Evolutionary conservation across 1,140 invertebrate species (phyloP).

Genomic region (Leptestheria dahalacensis): DNA sequence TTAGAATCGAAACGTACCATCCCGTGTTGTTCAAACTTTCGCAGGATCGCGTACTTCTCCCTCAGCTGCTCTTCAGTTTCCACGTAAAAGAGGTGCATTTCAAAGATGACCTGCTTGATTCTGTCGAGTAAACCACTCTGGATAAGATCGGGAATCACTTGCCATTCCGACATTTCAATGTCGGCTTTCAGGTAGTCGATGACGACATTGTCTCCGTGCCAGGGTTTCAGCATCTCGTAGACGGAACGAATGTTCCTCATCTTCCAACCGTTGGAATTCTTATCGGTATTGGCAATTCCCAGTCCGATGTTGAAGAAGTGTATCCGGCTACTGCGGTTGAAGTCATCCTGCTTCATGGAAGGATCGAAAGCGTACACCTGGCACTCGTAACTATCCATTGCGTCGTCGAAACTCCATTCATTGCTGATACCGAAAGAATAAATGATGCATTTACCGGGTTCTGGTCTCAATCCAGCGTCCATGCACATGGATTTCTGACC

Average conservation of each 20-base stretch:
- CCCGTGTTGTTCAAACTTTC: background rate
- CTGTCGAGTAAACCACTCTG: constrained; percentile 4
- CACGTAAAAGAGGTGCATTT: background rate
- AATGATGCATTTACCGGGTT: constrained; percentile 16
- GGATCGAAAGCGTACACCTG: constrained; percentile 23
- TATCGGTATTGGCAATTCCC: background rate
- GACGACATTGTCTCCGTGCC: background rate
- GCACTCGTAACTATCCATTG: constrained; percentile 20
- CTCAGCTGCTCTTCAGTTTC: background rate
- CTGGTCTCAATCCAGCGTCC: constrained; percentile 17
- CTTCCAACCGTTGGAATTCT: background rate
- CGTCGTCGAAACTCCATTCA: constrained; percentile 22
- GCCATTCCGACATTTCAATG: constrained; percentile 18
- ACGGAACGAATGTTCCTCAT: background rate
- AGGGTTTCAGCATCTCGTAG: background rate
- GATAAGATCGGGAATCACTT: constrained; percentile 1
- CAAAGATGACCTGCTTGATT: constrained; percentile 12
- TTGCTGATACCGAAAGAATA: constrained; percentile 23
- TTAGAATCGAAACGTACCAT: constrained; percentile 6
- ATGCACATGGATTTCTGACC: constrained; percentile 21
- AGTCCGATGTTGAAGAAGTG: constrained; percentile 4
- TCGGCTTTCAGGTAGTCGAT: constrained; percentile 20
- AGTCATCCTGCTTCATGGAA: constrained; percentile 12
- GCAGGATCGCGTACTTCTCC: background rate
- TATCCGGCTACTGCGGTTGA: constrained; percentile 3